phyloP scores from a whole-genome alignment of 2,888 invertebrate genomes.

The Poecilobothrus nobilitatus region DNA sequence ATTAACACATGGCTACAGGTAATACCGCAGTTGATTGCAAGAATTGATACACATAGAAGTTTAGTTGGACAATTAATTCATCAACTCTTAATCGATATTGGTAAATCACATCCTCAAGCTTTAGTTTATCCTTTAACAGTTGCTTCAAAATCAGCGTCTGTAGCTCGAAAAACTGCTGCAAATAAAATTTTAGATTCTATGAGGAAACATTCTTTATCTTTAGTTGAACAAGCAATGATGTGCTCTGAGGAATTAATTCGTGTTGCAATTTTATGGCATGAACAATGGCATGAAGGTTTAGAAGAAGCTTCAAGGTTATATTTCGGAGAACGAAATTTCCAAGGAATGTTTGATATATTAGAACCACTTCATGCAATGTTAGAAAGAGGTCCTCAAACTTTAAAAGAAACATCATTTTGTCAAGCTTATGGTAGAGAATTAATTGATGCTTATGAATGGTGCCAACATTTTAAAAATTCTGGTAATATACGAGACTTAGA shows the following conservation, averaged over 20 bases:
- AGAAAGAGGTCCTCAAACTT: constrained; percentile 86
- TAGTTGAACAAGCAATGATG: constrained; percentile 94
- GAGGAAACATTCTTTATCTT: constrained; percentile 83
- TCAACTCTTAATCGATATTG: constrained; percentile 89
- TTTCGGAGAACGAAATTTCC: constrained; percentile 92
- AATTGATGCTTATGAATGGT: constrained; percentile 92
- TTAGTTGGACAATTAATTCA: constrained; percentile 86
- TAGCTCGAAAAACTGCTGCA: constrained; percentile 78
- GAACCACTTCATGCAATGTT: constrained; percentile 92
- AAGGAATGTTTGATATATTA: constrained; percentile 92
- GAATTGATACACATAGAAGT: constrained; percentile 88
- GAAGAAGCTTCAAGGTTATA: constrained; percentile 90
- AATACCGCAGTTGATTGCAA: constrained; percentile 95
- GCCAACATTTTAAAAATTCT: constrained; percentile 78
- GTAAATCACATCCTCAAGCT: constrained; percentile 96
- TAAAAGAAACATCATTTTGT: constrained; percentile 94
- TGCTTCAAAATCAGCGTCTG: constrained; percentile 87
- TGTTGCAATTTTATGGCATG: constrained; percentile 98
- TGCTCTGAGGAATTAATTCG: constrained; percentile 94
- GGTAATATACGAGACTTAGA: constrained; percentile 85
- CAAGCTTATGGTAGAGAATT: constrained; percentile 94
- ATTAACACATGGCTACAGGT: constrained; percentile 99
- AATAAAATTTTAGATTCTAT: constrained; percentile 91
- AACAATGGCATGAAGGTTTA: constrained; percentile 97
- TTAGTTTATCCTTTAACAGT: constrained; percentile 96